These are phyloP conservation scores for Trachemys scripta DNA, from an alignment of 2,113 vertebrate genomes.

Conservation along the genomic window DNA sequence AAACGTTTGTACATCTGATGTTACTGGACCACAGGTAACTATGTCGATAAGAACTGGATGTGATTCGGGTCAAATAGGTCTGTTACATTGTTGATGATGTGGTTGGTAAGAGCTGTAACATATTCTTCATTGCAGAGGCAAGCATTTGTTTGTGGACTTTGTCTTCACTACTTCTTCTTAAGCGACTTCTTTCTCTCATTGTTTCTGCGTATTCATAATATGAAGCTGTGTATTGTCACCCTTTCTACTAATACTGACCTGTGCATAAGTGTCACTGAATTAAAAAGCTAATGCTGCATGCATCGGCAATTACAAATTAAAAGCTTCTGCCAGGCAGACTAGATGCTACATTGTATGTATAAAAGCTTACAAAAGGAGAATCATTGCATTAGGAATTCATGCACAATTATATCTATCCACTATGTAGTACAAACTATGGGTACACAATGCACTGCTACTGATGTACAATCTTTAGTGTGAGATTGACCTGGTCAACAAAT, in stretches of 20 bases:
- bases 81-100: not conserved
- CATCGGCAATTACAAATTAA: not conserved
- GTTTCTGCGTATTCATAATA: not conserved
- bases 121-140: not conserved
- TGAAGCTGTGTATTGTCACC: not conserved
- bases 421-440: not conserved
- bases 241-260: not conserved
- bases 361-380: not conserved
- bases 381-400: not conserved
- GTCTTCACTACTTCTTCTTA: not conserved
- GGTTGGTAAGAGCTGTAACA: not conserved
- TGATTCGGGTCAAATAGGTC: not conserved
- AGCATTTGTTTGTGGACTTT: not conserved
- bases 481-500: not conserved
- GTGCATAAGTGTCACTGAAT: not conserved
- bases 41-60: not conserved
- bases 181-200: not conserved
- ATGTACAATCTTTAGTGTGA: not conserved
- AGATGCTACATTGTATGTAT: not conserved
- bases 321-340: not conserved
- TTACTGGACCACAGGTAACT: no score
- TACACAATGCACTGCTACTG: not conserved
- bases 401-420: not conserved
- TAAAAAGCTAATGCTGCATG: not conserved
- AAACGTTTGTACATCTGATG: not conserved